Evolutionary conservation across 2,888 invertebrate genomes (phyloP).

Genomic region (Amiota mariae): DNA sequence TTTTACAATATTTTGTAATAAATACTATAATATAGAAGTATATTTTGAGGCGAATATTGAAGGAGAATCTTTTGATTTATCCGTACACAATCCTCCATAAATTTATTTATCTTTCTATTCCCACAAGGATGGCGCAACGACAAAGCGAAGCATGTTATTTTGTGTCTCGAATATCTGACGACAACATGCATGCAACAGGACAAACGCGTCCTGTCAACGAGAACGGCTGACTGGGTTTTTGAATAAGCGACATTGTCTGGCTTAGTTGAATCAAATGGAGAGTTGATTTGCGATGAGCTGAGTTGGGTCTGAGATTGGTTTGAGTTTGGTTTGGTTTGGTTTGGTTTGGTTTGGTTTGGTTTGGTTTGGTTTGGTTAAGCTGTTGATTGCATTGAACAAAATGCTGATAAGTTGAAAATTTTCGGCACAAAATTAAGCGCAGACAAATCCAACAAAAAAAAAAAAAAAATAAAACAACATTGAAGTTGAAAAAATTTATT

Average conservation of each 20-base stretch:
- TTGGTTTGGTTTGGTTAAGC: constrained; percentile 19
- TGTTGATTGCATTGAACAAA: constrained; percentile 16
- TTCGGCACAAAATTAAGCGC: not conserved
- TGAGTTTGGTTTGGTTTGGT: no score
- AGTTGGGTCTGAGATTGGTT: not conserved
- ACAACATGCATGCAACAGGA: constrained; percentile 19
- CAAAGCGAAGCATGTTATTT: constrained; percentile 5
- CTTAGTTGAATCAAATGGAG: not conserved
- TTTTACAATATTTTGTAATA: no score
- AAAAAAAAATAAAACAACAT: constrained; percentile 34
- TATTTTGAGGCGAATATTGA: no score
- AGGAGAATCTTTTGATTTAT: not conserved
- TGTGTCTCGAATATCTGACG: constrained; percentile 22
- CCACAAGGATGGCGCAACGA: constrained; percentile 10
- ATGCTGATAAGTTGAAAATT: constrained; percentile 20
- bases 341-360: no score
- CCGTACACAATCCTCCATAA: not conserved
- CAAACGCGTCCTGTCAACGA: not conserved
- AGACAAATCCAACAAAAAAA: constrained; percentile 13
- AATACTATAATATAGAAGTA: no score
- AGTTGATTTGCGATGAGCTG: not conserved
- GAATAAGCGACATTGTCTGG: not conserved
- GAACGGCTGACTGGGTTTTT: no score
- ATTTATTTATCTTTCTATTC: not conserved
- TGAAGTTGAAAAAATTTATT: not conserved